Evolutionary conservation across 2,113 vertebrate genomes (phyloP).

Genomic region (Perca flavescens): DNA sequence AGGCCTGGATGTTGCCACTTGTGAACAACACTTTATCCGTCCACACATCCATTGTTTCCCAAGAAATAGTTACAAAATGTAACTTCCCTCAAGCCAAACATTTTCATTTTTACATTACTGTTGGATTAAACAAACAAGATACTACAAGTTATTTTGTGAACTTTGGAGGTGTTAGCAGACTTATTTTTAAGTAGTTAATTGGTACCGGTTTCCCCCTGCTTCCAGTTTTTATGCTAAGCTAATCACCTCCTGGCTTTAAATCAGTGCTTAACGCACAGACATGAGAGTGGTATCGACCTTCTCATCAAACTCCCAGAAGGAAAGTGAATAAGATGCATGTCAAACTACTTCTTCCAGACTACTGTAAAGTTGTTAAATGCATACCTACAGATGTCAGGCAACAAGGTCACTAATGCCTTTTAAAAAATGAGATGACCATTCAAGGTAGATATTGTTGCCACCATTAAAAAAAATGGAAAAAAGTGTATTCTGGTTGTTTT

Average conservation of each 20-base stretch:
- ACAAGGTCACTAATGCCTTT: not conserved
- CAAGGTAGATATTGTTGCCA: not conserved
- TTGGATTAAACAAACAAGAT: not conserved
- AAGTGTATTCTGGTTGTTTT: not conserved
- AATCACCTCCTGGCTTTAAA: not conserved
- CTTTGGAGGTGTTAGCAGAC: not conserved
- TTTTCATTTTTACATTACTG: not conserved
- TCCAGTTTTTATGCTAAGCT: not conserved
- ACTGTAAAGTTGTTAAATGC: constrained; percentile 1
- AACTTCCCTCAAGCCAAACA: not conserved
- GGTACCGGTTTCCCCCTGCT: not conserved
- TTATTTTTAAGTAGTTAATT: not conserved
- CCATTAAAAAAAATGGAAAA: not conserved
- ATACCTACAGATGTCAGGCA: not conserved
- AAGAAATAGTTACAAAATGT: not conserved
- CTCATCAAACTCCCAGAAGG: not conserved
- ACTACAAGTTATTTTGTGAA: not conserved
- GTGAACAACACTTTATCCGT: not conserved
- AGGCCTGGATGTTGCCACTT: no score
- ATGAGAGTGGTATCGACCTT: not conserved
- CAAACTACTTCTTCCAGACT: not conserved
- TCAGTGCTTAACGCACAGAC: not conserved
- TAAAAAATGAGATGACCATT: not conserved
- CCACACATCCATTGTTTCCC: not conserved
- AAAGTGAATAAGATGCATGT: not conserved